Evolutionary conservation across 2,888 invertebrate genomes (phyloP).

Genomic region (Sepiola atlantica): DNA sequence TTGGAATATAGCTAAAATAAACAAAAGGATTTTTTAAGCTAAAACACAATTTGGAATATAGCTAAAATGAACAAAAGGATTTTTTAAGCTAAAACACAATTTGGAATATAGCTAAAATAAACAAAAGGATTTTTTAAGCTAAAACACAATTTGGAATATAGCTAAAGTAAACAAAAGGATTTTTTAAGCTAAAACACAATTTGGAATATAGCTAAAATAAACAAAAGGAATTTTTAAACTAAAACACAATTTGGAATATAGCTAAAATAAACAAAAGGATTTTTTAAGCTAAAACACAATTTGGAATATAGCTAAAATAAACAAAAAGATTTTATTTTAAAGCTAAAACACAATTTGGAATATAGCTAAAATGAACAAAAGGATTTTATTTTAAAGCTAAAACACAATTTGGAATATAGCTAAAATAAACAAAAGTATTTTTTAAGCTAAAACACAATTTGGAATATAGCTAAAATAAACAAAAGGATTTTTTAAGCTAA

Average conservation of each 20-base stretch:
- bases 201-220: slow-evolving; percentile 74
- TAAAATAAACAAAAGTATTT: slow-evolving; percentile 54
- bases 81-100: slow-evolving; percentile 64
- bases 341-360: slow-evolving; percentile 74
- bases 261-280: slow-evolving; percentile 59
- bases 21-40: background rate
- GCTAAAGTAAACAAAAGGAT: slow-evolving; percentile 59
- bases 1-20: slow-evolving; percentile 74
- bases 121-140: background rate
- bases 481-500: background rate
- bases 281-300: slow-evolving; percentile 66
- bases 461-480: slow-evolving; percentile 72
- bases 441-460: slow-evolving; percentile 70
- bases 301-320: slow-evolving; percentile 74
- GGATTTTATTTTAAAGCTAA: background rate
- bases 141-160: slow-evolving; percentile 75
- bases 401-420: slow-evolving; percentile 75
- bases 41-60: slow-evolving; percentile 75
- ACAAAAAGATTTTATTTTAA: background rate
- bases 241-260: slow-evolving; percentile 75
- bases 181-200: slow-evolving; percentile 65
- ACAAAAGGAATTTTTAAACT: background rate
- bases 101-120: slow-evolving; percentile 74
- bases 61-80: slow-evolving; percentile 58
- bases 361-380: slow-evolving; percentile 68